Base-by-base conservation (phyloP, 2,113 vertebrate genomes). In the Calypte anna region DNA sequence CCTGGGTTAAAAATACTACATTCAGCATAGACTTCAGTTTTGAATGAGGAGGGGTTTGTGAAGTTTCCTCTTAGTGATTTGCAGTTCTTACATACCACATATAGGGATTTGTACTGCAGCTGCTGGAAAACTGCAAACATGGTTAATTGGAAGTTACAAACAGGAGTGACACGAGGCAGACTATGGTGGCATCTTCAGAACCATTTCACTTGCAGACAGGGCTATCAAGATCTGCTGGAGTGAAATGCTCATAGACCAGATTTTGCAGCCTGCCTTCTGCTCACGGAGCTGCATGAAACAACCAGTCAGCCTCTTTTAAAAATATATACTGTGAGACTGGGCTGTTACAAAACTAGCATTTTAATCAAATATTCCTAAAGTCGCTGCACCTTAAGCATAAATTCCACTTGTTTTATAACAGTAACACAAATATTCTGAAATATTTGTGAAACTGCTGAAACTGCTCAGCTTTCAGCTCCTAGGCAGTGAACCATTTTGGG, bases 1-100 rank as follows among this genome's bases (percentile, higher is more conserved):
- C 18, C 48, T 72, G 62, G n/a, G 36, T 83, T 83, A 83, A 68
- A 92, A 94, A 30, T 43, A 70, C 63, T n/a, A 74, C 38, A 31
- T 36, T 43, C 40, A 80, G 25, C 23, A 54, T 1, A 76, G 40
- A 44, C 33, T 68, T 83, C 2, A 51, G 55, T 40, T 86, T 61
- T 2, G 0, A 92, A 78, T 9, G 13, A 73, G n/a, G 23, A 64
- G 57, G 8, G 54, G 17, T 28, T 38, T 28, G n/a, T 46, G 11
- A 83, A 92, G 21, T 70, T 86, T 74, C 73, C 57, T 19, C 46
- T 64, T 38, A 67, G 67, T 86, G 20, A 80, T 36, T 28, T 59
- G 28, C 30, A 54, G 11, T 36, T 77, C 83, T 57, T 86, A 23
- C 51, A 77, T 12, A 61, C 14, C 22, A 27, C 24, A 28, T 22